Evolutionary conservation across 2,797 vertebrate species (phyloP), one percentile per base, ranked within the genome.

Genomic region (Lutjanus argentimaculatus): DNA sequence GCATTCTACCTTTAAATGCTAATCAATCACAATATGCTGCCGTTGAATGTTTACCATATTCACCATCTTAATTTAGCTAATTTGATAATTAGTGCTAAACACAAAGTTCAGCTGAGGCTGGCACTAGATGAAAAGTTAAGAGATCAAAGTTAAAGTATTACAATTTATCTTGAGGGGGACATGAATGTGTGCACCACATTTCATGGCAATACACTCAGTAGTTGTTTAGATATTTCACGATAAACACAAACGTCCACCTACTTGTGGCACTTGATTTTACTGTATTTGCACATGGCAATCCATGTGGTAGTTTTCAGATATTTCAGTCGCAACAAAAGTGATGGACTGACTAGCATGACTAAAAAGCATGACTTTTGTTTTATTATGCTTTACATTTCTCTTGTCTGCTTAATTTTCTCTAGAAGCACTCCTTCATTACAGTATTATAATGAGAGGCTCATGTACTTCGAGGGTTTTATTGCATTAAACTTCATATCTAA

Each of bases 401-500:
- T 80, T 10, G 2, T 59, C 36, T 75, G 25, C 25, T 66, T 79
- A 30, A 72, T 79, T 77, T 82, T 80, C 59, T 80, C 57, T 57
- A 25, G 45, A 52, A 30, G 57, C 69, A 55, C 56, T 80, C 46
- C 13, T 82, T 82, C 82, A 74, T 84, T 85, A 83, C 42, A 75
- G 49, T 55, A 30, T 72, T 61, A 42, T 61, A 79, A 83, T 67
- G 58, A 84, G 56, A 75, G 76, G 52, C 67, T 86, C 42, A 36
- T 82, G 77, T 72, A 42, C 58, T 71, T 76, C 6, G 15, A 77
- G 21, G 61, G 58, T 71, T 83, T 65, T 79, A 72, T 59, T 91
- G 77, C 40, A 79, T 85, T 83, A 68, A 81, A 69, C 71, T 82
- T 87, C 65, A 78, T 77, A 84, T 87, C 83, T 88, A 81, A 92